phyloP scores from a whole-genome alignment of 2,797 vertebrate genomes.

The Siniperca undulata region DNA sequence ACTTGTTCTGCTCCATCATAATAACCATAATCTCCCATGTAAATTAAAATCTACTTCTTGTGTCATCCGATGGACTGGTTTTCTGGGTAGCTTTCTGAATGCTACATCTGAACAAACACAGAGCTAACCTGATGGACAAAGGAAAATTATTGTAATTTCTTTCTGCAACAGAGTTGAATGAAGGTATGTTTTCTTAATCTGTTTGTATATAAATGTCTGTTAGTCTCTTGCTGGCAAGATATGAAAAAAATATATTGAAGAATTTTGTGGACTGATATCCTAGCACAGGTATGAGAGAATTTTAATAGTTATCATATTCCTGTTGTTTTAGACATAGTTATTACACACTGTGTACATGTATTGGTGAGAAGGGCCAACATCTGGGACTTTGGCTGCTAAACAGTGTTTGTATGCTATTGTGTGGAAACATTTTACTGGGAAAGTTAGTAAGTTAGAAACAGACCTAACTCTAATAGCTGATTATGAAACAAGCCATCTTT shows the following conservation, averaged over 20 bases:
- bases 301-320: neutral
- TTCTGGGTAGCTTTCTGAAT: conserved; percentile 1
- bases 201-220: neutral
- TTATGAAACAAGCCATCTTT: neutral
- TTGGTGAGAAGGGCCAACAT: neutral
- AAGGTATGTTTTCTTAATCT: conserved; percentile 2
- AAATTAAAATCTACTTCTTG: conserved; percentile 44
- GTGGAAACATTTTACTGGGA: neutral
- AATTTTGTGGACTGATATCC: neutral
- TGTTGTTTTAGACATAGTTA: neutral
- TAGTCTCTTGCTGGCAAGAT: neutral
- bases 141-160: neutral
- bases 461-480: neutral
- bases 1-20: conserved; percentile 36
- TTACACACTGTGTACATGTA: neutral
- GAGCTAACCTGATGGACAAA: conserved; percentile 3
- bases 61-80: neutral
- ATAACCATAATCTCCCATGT: conserved; percentile 41
- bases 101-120: neutral
- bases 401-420: neutral
- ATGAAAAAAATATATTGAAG: neutral
- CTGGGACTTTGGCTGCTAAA: neutral
- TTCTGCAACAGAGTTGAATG: neutral
- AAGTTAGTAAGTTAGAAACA: neutral
- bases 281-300: neutral